A percentile compares a stretch with the other conserved stretches of the same genome.
Evolutionary conservation across 2,888 invertebrate genomes (phyloP).

Genomic region (Melieria crassipennis): DNA sequence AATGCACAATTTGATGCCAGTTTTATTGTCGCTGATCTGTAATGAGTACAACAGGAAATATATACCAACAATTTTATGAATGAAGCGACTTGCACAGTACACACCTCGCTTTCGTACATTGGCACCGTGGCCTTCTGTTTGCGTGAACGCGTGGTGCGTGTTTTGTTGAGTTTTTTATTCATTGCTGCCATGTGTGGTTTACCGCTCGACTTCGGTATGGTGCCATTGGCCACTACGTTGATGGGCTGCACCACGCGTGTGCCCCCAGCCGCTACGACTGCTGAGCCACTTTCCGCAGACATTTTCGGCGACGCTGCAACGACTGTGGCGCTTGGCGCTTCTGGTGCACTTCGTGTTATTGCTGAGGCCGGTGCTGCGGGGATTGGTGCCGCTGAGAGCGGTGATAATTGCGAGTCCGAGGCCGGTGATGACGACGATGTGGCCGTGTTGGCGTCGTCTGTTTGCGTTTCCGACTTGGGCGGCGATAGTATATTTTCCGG

Average conservation of each 20-base stretch:
- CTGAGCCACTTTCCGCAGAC: neutral
- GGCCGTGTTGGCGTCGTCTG: constrained; percentile 61
- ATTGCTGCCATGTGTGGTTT: constrained; percentile 61
- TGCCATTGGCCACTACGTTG: constrained; percentile 59
- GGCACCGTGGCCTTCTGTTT: constrained; percentile 67
- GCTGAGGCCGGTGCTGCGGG: neutral
- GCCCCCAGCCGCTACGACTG: constrained; percentile 10
- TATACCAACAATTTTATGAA: constrained; percentile 1
- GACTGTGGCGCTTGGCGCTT: neutral
- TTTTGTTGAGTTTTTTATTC: constrained; percentile 61
- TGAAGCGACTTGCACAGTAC: neutral
- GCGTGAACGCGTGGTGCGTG: constrained; percentile 57
- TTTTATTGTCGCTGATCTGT: constrained; percentile 68
- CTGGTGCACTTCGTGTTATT: constrained; percentile 17
- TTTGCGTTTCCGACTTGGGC: constrained; percentile 62
- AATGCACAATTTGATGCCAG: constrained; percentile 65
- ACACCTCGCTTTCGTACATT: constrained; percentile 71
- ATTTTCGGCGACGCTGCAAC: neutral
- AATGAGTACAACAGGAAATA: constrained; percentile 20
- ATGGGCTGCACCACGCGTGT: constrained; percentile 44
- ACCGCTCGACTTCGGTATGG: constrained; percentile 61
- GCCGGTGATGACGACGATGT: constrained; percentile 61
- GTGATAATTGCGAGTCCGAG: constrained; percentile 59
- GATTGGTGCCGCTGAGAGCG: constrained; percentile 32
- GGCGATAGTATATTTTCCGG: constrained; percentile 61